Conservation (phyloP, 2,888 invertebrate genomes). For the Meliscaeva auricollis region DNA sequence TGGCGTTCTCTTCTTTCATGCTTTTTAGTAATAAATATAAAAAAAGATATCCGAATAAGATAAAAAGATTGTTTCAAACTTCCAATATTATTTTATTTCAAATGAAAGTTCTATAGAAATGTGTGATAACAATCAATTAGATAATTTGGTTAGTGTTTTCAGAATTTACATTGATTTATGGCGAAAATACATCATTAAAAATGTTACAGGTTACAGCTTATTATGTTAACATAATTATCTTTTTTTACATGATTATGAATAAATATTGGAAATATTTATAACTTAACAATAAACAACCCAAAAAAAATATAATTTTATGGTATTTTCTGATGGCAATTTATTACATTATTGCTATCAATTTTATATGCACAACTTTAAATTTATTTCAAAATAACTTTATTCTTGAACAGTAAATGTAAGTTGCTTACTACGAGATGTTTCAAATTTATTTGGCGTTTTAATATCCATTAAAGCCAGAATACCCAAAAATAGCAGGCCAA, state of each 20-base stretch:
- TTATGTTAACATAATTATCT: too few relatives aligned
- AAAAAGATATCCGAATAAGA: too few relatives aligned
- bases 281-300: constrained; percentile 15
- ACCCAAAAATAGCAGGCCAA: constrained; percentile 91
- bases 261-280: background rate
- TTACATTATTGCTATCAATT: background rate
- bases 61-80: too few relatives aligned
- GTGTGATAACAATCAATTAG: background rate
- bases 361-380: background rate
- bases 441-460: constrained; percentile 98
- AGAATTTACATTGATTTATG: constrained; percentile 13
- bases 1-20: too few relatives aligned
- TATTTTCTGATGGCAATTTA: background rate
- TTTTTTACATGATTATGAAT: background rate
- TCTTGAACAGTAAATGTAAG: constrained; percentile 92
- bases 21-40: too few relatives aligned
- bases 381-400: constrained; percentile 83
- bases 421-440: constrained; percentile 97
- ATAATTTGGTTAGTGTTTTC: background rate
- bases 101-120: too few relatives aligned
- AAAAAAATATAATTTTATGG: background rate
- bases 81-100: too few relatives aligned
- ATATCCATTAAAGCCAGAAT: constrained; percentile 95
- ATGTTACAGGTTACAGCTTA: background rate
- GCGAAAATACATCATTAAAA: background rate